phyloP scores from a whole-genome alignment of 1,140 invertebrate genomes.

The Leptinotarsa undecemlineata region DNA sequence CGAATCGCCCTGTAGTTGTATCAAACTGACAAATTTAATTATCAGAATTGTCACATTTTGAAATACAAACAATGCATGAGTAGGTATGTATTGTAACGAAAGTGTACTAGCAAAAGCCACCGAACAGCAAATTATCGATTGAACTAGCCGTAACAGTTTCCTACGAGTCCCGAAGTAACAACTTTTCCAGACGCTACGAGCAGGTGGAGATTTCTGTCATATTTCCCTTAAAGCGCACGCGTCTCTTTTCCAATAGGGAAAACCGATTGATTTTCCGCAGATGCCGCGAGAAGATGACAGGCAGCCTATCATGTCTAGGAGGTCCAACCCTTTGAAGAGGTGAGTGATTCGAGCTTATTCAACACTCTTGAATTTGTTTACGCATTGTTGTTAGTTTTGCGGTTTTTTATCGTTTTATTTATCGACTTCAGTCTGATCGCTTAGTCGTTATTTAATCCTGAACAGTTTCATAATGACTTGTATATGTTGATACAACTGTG shows the following conservation, averaged over 20 bases:
- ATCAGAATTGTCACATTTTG: background rate
- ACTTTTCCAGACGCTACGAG: background rate
- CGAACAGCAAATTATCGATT: background rate
- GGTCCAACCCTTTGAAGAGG: background rate
- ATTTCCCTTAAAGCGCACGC: background rate
- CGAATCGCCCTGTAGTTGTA: no score
- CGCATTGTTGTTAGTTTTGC: background rate
- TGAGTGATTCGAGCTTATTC: background rate
- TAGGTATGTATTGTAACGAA: background rate
- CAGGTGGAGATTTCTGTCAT: background rate
- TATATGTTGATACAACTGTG: slow-evolving; percentile 10
- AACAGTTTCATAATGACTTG: background rate
- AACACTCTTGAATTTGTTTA: background rate
- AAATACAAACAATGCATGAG: slow-evolving; percentile 1
- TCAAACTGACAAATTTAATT: background rate
- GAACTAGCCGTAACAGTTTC: background rate
- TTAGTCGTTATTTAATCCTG: background rate
- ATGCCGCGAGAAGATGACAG: slow-evolving; percentile 13
- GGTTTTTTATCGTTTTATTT: slow-evolving; percentile 6
- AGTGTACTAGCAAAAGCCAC: background rate
- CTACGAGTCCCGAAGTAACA: background rate
- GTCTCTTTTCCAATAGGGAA: background rate
- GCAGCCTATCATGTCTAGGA: background rate
- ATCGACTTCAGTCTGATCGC: background rate
- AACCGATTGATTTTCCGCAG: slow-evolving; percentile 14